Evolutionary conservation across 23 tunicate species (phyloP), one percentile per base, ranked within the genome.

Genomic region (Ciona savignyi): DNA sequence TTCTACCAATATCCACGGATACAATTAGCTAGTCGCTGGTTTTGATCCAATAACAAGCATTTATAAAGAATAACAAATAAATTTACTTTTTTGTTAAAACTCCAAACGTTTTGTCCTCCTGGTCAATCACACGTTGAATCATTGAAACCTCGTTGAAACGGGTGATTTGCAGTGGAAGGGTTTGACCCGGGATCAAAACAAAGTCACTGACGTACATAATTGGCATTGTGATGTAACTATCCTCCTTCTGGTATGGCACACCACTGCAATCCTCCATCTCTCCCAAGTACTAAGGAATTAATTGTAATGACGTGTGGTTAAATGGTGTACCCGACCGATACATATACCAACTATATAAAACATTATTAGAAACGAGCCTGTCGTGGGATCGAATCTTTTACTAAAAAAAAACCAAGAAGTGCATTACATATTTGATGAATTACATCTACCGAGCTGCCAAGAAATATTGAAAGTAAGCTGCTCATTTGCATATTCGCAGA

Each of bases 201-300:
- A 91, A 84, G 62, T 91, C 91, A 4, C 30, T 66, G 19, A 91
- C 68, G 48, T 68, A 63, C 0, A 91, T 70, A 25, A 91, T 71
- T 2, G 86, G 77, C 23, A 91, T 25, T 11, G 79, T 67, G 42
- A 68, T 34, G 34, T 42, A 80, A 11, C 62, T 56, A 32, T 77
- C 80, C 21, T 67, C 30, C 11, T 91, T 89, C 28, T 68, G 76
- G 32, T 89, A 83, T n/a, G 81, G 76, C 26, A 83, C 73, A 27
- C 96, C 96, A 72, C 85, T 83, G 83, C 97, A 91, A 21, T 91
- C 97, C 63, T 80, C 86, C 91, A 91, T 80, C 30, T 91, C 91
- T 24, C 97, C 97, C 6, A 91, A 72, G 60, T 91, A 91, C 91
- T 90, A 79, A 34, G n/a, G n/a, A n/a, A n/a, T n/a, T n/a, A n/a